Evolutionary conservation across 2,888 invertebrate species (phyloP).

Genomic region (Julus scanicus): DNA sequence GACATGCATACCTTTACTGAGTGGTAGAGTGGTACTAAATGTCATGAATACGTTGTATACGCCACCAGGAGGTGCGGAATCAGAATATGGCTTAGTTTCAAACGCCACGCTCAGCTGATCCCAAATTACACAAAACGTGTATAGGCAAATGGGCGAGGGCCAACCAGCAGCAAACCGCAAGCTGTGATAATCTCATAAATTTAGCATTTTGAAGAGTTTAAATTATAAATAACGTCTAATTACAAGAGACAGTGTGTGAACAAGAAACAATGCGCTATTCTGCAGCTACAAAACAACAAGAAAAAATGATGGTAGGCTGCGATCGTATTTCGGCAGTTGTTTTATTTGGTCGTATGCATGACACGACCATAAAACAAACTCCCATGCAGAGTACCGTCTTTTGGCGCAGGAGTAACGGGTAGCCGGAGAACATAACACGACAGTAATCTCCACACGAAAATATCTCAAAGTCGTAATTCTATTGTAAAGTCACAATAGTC

Average conservation of each 20-base stretch:
- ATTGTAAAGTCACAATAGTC: conserved; percentile 29
- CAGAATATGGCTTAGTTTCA: too few relatives aligned
- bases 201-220: conserved; percentile 23
- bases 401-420: conserved; percentile 20
- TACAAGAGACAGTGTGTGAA: neutral
- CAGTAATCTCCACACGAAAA: conserved; percentile 28
- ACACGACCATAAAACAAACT: conserved; percentile 25
- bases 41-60: too few relatives aligned
- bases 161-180: conserved; percentile 19
- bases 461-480: conserved; percentile 29
- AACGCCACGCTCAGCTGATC: conserved; percentile 15
- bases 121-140: neutral
- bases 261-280: conserved; percentile 21
- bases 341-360: conserved; percentile 21
- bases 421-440: conserved; percentile 12
- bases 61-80: too few relatives aligned
- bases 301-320: conserved; percentile 20
- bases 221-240: conserved; percentile 4
- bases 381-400: conserved; percentile 16
- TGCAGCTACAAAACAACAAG: neutral
- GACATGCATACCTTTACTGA: too few relatives aligned
- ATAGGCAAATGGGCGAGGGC: neutral
- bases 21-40: too few relatives aligned
- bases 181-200: neutral
- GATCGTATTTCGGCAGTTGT: conserved; percentile 20